Conservation (phyloP, 2,888 invertebrate species). For the Andrena haemorrhoa region DNA sequence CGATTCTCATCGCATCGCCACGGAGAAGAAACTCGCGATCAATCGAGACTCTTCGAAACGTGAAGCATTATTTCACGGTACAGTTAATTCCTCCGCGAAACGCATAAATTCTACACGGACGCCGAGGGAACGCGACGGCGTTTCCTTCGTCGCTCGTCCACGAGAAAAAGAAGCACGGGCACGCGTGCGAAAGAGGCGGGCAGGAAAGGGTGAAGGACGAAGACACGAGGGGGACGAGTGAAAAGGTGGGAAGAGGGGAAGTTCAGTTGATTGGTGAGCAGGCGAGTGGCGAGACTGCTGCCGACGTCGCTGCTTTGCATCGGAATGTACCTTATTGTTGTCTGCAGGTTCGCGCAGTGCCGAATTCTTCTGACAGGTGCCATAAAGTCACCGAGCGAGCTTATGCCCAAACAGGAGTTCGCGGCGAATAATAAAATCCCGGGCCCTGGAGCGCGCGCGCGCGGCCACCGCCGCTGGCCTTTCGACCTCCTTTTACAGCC, state of each 20-base stretch:
- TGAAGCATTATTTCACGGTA: too few species aligned
- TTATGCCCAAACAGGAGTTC: slow-evolving; percentile 73
- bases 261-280: slow-evolving; percentile 58
- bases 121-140: neutral
- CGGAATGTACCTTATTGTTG: slow-evolving; percentile 80
- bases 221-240: slow-evolving; percentile 30
- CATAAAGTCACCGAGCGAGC: slow-evolving; percentile 75
- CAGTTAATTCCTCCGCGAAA: too few species aligned
- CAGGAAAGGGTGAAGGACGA: slow-evolving; percentile 59
- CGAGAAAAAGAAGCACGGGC: slow-evolving; percentile 37
- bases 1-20: neutral
- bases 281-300: slow-evolving; percentile 57
- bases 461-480: neutral
- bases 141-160: neutral
- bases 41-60: too few species aligned
- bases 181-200: slow-evolving; percentile 31
- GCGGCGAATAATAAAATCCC: slow-evolving; percentile 70
- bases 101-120: neutral
- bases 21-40: too few species aligned
- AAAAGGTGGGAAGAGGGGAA: slow-evolving; percentile 44
- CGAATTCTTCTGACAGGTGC: slow-evolving; percentile 76
- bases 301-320: slow-evolving; percentile 73
- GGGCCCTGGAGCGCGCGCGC: slow-evolving; percentile 5
- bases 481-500: slow-evolving; percentile 33
- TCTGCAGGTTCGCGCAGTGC: slow-evolving; percentile 70